These are phyloP conservation scores for Aurelia aurita DNA, from an alignment of 30 jellyfish, hydroid and myxozoan genomes.

Conservation along the genomic window DNA sequence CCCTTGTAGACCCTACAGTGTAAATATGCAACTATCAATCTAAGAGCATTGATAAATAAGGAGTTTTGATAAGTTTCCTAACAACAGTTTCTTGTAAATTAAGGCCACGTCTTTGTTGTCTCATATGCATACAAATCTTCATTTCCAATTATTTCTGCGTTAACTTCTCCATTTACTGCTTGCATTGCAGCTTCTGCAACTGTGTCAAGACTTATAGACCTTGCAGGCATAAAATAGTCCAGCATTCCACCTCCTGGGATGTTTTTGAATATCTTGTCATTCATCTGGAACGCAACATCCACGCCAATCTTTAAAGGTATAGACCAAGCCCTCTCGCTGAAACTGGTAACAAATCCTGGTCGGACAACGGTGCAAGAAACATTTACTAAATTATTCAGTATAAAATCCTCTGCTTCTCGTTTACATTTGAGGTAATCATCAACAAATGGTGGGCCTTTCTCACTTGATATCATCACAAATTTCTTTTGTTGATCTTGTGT, in stretches of 20 bases:
- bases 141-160: conserved; percentile 51
- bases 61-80: too few species aligned
- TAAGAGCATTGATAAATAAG: too few species aligned
- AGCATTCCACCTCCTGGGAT: conserved; percentile 69
- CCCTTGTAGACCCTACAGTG: too few species aligned
- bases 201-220: conserved; percentile 57
- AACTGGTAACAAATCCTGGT: conserved; percentile 69
- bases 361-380: conserved; percentile 52
- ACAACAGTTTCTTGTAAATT: not conserved
- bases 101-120: conserved; percentile 41
- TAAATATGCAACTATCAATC: too few species aligned
- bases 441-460: conserved; percentile 76
- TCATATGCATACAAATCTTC: conserved; percentile 53
- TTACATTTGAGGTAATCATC: conserved; percentile 62
- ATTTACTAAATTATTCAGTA: conserved; percentile 18
- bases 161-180: conserved; percentile 55
- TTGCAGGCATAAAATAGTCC: conserved; percentile 70
- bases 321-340: conserved; percentile 66
- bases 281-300: conserved; percentile 53
- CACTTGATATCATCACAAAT: conserved; percentile 74
- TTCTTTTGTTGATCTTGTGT: conserved; percentile 39
- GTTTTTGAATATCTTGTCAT: conserved; percentile 51
- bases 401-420: conserved; percentile 64
- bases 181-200: conserved; percentile 79
- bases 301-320: conserved; percentile 68